phyloP scores from a whole-genome alignment of 2,888 invertebrate genomes.

The Therioaphis trifolii region DNA sequence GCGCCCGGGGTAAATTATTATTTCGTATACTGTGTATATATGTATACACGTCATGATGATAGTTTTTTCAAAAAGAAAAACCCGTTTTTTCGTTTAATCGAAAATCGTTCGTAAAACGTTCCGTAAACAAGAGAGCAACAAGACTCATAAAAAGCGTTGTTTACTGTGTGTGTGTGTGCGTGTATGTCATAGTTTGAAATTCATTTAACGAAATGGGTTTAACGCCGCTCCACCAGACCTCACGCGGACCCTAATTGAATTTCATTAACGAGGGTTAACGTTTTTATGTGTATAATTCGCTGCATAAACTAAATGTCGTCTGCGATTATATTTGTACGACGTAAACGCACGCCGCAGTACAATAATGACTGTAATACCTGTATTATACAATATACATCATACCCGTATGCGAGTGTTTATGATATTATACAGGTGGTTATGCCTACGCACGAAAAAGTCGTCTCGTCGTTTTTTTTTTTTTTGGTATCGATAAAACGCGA shows the following conservation, averaged over 20 bases:
- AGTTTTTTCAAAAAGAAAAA: background rate
- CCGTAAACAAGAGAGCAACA: background rate
- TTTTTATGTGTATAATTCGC: background rate
- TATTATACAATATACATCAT: no score
- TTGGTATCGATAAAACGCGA: background rate
- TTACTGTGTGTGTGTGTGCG: background rate
- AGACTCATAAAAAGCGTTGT: constrained; percentile 7
- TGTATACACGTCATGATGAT: background rate
- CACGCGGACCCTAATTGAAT: constrained; percentile 4
- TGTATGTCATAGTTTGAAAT: background rate
- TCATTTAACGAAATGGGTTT: constrained; percentile 1
- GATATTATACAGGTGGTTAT: no score
- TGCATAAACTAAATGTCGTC: constrained; percentile 2
- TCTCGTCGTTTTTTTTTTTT: background rate
- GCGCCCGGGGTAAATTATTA: background rate
- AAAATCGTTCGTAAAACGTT: constrained; percentile 29
- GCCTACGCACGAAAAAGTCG: background rate
- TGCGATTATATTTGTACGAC: background rate
- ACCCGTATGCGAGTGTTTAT: no score
- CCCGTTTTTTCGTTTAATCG: constrained; percentile 11
- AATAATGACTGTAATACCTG: background rate
- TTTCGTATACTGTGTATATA: background rate
- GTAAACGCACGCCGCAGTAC: background rate
- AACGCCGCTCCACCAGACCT: background rate
- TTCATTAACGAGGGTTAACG: constrained; percentile 38